A percentile compares a stretch with the other conserved stretches of the same genome.
Evolutionary conservation across 2,113 vertebrate genomes (phyloP).

Genomic region (Hemichromis elongatus): DNA sequence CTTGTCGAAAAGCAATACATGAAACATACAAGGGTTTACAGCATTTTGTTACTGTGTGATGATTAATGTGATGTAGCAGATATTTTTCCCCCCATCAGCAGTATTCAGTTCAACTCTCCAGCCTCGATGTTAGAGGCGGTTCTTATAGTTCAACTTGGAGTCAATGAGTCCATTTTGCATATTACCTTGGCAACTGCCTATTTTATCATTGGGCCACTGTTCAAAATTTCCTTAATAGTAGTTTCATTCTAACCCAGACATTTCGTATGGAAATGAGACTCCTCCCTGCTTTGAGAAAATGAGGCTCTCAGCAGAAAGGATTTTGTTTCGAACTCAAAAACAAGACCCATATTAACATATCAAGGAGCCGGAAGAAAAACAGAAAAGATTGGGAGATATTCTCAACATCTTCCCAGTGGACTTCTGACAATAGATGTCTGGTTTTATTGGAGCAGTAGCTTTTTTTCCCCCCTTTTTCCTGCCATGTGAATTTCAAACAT

Average conservation of each 20-base stretch:
- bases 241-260: conserved; percentile 59
- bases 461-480: neutral
- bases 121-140: conserved; percentile 34
- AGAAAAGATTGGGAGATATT: conserved; percentile 30
- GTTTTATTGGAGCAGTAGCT: neutral
- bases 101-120: conserved; percentile 3
- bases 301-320: conserved; percentile 59
- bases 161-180: conserved; percentile 65
- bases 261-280: conserved; percentile 72
- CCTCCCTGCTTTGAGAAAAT: conserved; percentile 61
- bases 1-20: neutral
- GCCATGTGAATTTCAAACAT: neutral
- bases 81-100: neutral
- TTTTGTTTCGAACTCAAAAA: conserved; percentile 60
- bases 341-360: conserved; percentile 63
- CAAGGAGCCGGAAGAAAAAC: conserved; percentile 40
- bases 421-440: conserved; percentile 40
- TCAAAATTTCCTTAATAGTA: conserved; percentile 62
- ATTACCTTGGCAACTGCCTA: conserved; percentile 69
- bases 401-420: conserved; percentile 53
- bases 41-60: neutral
- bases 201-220: conserved; percentile 63
- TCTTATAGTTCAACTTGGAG: conserved; percentile 53
- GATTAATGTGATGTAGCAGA: neutral
- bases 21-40: neutral